Base-by-base conservation (phyloP, 37 sponge, comb jelly and placozoan species). In the Corticium candelabrum region DNA sequence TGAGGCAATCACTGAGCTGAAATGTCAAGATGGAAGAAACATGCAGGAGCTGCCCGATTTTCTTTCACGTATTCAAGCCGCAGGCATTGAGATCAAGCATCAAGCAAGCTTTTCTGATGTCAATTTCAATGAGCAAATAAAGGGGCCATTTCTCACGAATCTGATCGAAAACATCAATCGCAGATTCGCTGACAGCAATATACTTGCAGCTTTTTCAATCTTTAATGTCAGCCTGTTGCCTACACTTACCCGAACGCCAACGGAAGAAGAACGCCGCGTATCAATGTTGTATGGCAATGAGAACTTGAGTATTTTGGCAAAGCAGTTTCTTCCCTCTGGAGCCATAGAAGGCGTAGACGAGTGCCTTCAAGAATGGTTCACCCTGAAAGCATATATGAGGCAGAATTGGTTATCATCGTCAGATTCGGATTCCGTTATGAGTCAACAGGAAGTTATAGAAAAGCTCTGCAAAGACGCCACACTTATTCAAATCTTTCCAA, bases 291-390 rank as follows among this genome's bases (percentile, higher is more conserved):
- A 50, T 50, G 62, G 62, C 62, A 50, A 50, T 50, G 21, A 50
- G 15, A 50, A 50, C 62, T 11, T 50, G 15, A 50, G 62, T 21
- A 21, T 50, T 21, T 50, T 50, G 62, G 62, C 62, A 50, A 21
- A 50, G 62, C 62, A 50, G 62, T 50, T 50, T 50, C 62, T 50
- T 50, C 62, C 62, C 62, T 50, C 62, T 50, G 62, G 62, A 50
- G 62, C 62, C 62, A 50, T 50, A 50, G 62, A 50, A 50, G 62
- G 62, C 62, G 62, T 50, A 50, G 62, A 50, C 21, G 62, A 50
- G 62, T 50, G 62, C 62, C 62, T 50, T 50, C 62, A 50, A 21
- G 62, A 50, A 50, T 50, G 62, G 62, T 50, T 50, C 62, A 50
- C 62, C 62, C 62, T 50, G 62, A 50, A 50, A 50, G 62, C 62